Conservation (phyloP, 2,888 invertebrate genomes). For the Eupithecia inturbata region DNA sequence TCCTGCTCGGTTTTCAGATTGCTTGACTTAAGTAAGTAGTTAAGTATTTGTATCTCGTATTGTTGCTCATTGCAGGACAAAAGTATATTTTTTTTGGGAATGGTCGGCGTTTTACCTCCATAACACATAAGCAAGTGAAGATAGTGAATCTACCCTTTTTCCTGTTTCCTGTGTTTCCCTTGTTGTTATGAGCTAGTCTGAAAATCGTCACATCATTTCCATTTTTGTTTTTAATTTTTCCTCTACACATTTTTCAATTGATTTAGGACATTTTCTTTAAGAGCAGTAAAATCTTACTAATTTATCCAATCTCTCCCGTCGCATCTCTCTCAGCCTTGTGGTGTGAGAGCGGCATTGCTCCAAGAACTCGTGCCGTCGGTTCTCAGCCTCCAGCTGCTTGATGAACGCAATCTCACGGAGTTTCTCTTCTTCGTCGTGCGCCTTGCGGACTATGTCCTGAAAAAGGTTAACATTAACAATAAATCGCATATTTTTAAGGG, state of each 20-base stretch:
- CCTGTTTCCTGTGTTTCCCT: too few relatives aligned
- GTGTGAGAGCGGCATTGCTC: conserved; percentile 91
- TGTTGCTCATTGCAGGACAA: too few relatives aligned
- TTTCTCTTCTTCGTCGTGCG: conserved; percentile 98
- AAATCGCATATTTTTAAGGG: too few relatives aligned
- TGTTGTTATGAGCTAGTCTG: neutral
- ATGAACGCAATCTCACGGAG: conserved; percentile 99
- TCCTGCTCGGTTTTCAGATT: neutral
- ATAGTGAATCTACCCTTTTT: too few relatives aligned
- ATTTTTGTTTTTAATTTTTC: neutral
- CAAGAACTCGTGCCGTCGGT: conserved; percentile 95
- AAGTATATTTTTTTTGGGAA: too few relatives aligned
- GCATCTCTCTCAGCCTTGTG: conserved; percentile 89
- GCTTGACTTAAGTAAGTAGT: too few relatives aligned
- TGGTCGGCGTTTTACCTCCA: too few relatives aligned
- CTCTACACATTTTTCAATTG: neutral
- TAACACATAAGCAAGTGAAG: too few relatives aligned
- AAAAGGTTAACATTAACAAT: neutral
- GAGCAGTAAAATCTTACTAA: conserved; percentile 60
- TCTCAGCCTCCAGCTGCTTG: conserved; percentile 97
- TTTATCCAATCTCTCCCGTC: conserved; percentile 93
- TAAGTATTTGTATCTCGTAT: too few relatives aligned
- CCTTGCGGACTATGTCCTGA: conserved; percentile 94
- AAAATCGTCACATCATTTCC: neutral
- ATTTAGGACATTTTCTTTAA: neutral